Evolutionary conservation across 2,888 invertebrate genomes (phyloP), one percentile per base, ranked within the genome.

Genomic region (Pantelozetes paolii): DNA sequence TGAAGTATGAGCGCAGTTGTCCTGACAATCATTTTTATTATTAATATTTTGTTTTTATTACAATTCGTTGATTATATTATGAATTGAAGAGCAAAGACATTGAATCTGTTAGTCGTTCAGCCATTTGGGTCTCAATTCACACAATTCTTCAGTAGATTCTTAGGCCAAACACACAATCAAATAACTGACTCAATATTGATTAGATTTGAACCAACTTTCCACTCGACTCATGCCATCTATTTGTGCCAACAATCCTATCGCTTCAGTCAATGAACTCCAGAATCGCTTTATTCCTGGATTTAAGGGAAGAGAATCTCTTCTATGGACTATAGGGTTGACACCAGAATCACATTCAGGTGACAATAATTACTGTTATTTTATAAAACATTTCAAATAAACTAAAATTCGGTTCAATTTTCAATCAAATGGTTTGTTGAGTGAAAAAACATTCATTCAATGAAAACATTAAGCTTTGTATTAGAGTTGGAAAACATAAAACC

Each of bases 121-220:
- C 59, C 59, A 62, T 62, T 62, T 62, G 59, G 59, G 26, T 3
- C 28, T 1, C 23, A 62, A 30, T 62, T 32, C n/a, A n/a, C 28
- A 28, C 59, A 62, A 62, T 62, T 62, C 59, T 62, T 62, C 30
- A 62, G 59, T 6, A 62, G 30, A 62, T 62, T 62, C 59, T 62
- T 62, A 62, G 28, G 15, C 15, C n/a, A n/a, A 26, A 62, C 28
- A 62, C 15, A 62, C 30, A 62, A 62, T 45, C 45, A 45, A 45
- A 45, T 45, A n/a, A 45, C 15, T 45, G 45, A 13, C 18, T 45
- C 45, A 45, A 13, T 45, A 45, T 45, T 45, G 45, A 45, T 45
- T 45, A n/a, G 45, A 45, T n/a, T 18, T 18, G 15, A 45, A 13
- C 45, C 13, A 45, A n/a, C 13, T 18, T 45, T 45, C 18, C 45